Evolutionary conservation across 2,797 vertebrate genomes (phyloP).

Genomic region (Anas acuta): DNA sequence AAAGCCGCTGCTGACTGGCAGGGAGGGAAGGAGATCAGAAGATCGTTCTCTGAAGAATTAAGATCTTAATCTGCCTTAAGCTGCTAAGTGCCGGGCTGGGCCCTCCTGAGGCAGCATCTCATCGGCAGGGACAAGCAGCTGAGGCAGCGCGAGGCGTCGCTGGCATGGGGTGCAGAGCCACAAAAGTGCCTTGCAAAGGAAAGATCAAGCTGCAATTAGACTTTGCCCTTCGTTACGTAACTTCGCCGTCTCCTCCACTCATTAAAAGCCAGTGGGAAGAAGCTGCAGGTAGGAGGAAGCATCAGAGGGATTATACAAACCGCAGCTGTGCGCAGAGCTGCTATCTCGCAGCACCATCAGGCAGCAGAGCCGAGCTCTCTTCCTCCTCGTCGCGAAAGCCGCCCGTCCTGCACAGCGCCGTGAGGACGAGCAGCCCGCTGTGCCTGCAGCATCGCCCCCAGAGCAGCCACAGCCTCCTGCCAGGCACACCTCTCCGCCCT

Average conservation of each 20-base stretch:
- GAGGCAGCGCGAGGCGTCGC: neutral
- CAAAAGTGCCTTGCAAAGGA: neutral
- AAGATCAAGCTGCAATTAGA: neutral
- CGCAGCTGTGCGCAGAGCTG: neutral
- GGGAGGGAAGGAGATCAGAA: conserved; percentile 46
- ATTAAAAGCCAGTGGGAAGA: conserved; percentile 23
- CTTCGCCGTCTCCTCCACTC: neutral
- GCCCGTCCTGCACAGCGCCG: rapidly evolving
- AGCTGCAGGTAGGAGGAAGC: conserved; percentile 38
- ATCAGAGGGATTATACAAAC: conserved; percentile 26
- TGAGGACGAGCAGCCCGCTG: rapidly evolving
- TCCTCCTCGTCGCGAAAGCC: neutral
- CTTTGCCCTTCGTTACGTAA: conserved; percentile 14
- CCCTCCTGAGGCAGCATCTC: conserved; percentile 43
- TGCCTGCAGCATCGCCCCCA: rapidly evolving
- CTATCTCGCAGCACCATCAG: neutral
- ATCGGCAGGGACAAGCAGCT: neutral
- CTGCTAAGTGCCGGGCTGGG: neutral
- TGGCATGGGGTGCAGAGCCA: neutral
- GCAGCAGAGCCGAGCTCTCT: neutral
- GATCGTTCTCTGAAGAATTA: conserved; percentile 50
- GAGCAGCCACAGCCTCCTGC: neutral
- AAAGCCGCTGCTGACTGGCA: neutral
- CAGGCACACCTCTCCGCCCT: neutral
- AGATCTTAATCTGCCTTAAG: conserved; percentile 48